These are phyloP conservation scores for Bucco capensis DNA, from an alignment of 2,113 vertebrate species.

Conservation along the genomic window DNA sequence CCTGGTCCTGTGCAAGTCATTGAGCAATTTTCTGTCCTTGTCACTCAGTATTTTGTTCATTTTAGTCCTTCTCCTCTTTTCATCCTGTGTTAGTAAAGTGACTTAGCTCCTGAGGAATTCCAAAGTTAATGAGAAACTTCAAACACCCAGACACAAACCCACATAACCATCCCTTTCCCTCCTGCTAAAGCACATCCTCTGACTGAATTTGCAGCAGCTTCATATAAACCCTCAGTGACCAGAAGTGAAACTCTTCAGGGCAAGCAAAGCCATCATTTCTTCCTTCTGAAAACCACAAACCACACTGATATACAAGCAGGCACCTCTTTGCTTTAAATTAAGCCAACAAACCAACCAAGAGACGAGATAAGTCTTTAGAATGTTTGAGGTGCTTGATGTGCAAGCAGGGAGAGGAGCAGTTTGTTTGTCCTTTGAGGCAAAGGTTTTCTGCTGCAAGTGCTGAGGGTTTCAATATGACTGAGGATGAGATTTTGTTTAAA, in stretches of 20 bases:
- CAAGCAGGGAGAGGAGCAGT: neutral
- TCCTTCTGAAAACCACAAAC: neutral
- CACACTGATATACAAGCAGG: neutral
- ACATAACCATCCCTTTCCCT: neutral
- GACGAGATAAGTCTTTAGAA: neutral
- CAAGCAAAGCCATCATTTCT: neutral
- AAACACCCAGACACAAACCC: neutral
- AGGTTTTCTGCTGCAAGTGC: neutral
- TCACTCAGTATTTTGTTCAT: neutral
- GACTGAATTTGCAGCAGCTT: neutral
- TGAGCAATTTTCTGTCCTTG: neutral
- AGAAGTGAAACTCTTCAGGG: neutral
- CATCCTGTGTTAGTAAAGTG: neutral
- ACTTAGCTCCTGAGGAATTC: neutral
- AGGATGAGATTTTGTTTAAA: neutral
- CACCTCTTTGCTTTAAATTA: neutral
- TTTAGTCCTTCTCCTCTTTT: neutral
- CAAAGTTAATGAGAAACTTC: neutral
- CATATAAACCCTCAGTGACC: too few species aligned
- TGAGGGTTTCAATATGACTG: neutral
- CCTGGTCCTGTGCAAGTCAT: neutral
- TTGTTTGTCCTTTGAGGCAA: neutral
- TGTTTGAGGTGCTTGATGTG: neutral
- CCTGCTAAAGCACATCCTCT: neutral
- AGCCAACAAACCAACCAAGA: neutral